These are phyloP conservation scores for Porites cylindrica DNA, from an alignment of 92 coral and sea anemone species.

Conservation along the genomic window DNA sequence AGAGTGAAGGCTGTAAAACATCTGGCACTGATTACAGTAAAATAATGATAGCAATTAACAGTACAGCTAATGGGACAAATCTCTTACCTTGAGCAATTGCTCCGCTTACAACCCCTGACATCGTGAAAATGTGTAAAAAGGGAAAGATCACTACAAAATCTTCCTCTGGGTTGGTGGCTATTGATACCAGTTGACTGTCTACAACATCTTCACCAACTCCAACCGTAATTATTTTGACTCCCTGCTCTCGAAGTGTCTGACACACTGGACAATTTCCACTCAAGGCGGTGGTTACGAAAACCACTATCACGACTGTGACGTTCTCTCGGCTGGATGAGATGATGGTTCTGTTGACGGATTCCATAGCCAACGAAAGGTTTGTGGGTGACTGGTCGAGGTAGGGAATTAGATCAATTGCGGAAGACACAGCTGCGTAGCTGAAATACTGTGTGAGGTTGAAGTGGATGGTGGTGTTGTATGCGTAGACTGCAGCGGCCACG, in stretches of 20 bases:
- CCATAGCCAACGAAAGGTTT: not conserved
- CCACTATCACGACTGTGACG: not conserved
- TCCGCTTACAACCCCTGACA: not conserved
- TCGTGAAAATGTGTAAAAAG: not conserved
- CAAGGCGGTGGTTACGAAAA: not conserved
- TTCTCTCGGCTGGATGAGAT: conserved; percentile 2
- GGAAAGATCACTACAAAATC: not conserved
- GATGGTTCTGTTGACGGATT: not conserved
- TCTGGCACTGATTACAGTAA: too few relatives aligned
- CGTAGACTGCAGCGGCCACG: conserved; percentile 7
- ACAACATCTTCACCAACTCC: not conserved
- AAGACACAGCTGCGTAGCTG: not conserved
- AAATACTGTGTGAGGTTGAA: not conserved
- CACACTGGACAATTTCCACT: not conserved
- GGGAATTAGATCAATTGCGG: not conserved
- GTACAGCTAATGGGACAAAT: too few relatives aligned
- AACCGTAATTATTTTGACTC: not conserved
- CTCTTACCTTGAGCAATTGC: conserved; percentile 7
- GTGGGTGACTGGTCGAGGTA: not conserved
- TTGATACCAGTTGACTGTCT: not conserved
- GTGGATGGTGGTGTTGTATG: not conserved
- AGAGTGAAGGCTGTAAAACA: too few relatives aligned
- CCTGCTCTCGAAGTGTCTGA: not conserved
- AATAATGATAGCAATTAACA: too few relatives aligned
- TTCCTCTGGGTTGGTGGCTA: not conserved